Conservation (phyloP, 2,888 invertebrate genomes). For the Drosophila mimica region DNA sequence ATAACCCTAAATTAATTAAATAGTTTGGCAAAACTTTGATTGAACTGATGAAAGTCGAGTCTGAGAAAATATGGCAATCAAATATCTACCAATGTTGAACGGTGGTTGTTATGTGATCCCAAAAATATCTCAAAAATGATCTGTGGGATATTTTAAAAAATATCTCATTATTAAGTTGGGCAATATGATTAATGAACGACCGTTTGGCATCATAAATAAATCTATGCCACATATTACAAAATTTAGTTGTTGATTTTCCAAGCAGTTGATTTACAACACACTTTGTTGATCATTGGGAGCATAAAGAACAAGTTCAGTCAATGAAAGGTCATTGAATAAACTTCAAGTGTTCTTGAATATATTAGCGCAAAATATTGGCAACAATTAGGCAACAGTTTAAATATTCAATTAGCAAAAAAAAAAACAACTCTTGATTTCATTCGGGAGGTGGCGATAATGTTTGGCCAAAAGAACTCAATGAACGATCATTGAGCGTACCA, state of each 20-base stretch:
- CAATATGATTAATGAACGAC: neutral
- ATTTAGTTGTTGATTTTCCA: neutral
- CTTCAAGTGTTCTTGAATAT: constrained; percentile 1
- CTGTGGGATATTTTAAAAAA: neutral
- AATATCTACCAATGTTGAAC: neutral
- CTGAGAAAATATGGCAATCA: neutral
- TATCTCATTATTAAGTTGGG: neutral
- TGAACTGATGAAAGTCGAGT: neutral
- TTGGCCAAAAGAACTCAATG: constrained; percentile 3
- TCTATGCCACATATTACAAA: neutral
- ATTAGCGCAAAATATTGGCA: neutral
- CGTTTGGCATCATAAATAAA: neutral
- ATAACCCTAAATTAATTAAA: constrained; percentile 9
- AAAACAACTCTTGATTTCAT: constrained; percentile 1
- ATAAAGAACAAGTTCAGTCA: neutral
- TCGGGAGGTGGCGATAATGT: neutral
- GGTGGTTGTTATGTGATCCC: neutral
- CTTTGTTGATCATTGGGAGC: neutral
- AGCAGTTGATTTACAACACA: neutral
- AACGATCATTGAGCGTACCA: constrained; percentile 1
- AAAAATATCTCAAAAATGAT: neutral
- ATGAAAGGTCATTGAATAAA: neutral
- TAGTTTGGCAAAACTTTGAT: neutral
- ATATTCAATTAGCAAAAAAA: constrained; percentile 13
- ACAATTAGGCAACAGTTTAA: neutral